Base-by-base conservation (phyloP, 2,888 invertebrate species). In the Synanthedon tipuliformis region DNA sequence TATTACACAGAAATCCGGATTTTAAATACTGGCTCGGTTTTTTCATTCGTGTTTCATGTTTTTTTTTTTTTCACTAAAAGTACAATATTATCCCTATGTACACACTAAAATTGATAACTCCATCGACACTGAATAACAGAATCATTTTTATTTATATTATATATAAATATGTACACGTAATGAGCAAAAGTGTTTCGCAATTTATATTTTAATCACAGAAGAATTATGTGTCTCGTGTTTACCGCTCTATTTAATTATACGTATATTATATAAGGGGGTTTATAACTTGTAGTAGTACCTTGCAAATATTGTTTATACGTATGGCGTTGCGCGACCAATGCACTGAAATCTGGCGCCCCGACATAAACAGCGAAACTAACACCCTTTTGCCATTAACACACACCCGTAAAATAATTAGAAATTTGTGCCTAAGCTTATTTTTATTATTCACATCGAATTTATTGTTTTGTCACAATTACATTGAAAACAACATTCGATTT, bases 1-100 rank as follows among this genome's bases (percentile, higher is more conserved):
- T 68, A 74, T 71, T 80, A 79, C 77, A 81, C 74, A 76, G 75
- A 83, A 80, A 82, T 83, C 81, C 78, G 77, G 82, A 75, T 78
- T 79, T 81, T 78, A 80, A 82, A 82, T 84, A 86, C 81, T 87
- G 86, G 86, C 86, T 87, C 86, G 86, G 86, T 74, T 83, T 75
- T 63, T 34, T 34, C 34, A 34, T 34, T 34, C 34, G 72, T 77
- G 66, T 74, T 76, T 45, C 45, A n/a, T 13, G n/a, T n/a, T 45
- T 45, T 15, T 15, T n/a, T 41, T 41, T 13, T 45, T 45, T 45
- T n/a, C 45, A 45, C 13, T 13, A 15, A 45, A 45, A 45, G 13
- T 45, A 45, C 45, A 45, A 45, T 45, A 15, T 45, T 45, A 34
- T 10, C 15, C n/a, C 15, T 45, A 45, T 45, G 15, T 45, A 45